Evolutionary conservation across 2,888 invertebrate genomes (phyloP), one percentile per base, ranked within the genome.

Genomic region (Ochropleura plecta): DNA sequence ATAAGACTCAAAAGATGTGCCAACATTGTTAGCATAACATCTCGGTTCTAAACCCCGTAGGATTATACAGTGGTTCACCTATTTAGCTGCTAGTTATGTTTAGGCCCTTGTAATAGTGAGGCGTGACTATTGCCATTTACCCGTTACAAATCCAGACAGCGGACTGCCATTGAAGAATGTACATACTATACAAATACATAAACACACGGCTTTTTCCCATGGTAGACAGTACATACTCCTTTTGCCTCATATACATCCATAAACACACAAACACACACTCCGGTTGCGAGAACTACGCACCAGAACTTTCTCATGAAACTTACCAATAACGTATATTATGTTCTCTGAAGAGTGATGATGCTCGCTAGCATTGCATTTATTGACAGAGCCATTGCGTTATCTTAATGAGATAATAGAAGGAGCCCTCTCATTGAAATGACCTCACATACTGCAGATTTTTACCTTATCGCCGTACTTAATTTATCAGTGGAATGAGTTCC

Each of bases 361-460:
- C 16, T 59, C 59, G 49, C 76, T 60, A 69, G 68, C 79, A 78
- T 77, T 79, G 75, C 80, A 70, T 70, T 82, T 78, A 86, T 83
- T 84, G 80, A 83, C 81, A 63, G 65, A 70, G 76, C 79, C 76
- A 64, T 78, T 73, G 57, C 46, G 64, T 65, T 87, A 85, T 87
- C 84, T 86, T 30, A 62, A 30, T 78, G 66, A 70, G 57, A 55
- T 82, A 81, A 81, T 83, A 70, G 66, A 71, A 53, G 68, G 48
- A 42, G 55, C 48, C 8, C 42, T 59, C 68, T 71, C 72, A 79
- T 76, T 81, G 40, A 53, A 53, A 10, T 66, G 75, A 69, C 82
- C 80, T 80, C 66, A 70, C 46, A 71, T 76, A 51, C 14, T 40
- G 40, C 42, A 66, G 49, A 64, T 70, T 76, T 76, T 42, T 59